Evolutionary conservation across 2,888 invertebrate species (phyloP).

Genomic region (Chesias legatella): DNA sequence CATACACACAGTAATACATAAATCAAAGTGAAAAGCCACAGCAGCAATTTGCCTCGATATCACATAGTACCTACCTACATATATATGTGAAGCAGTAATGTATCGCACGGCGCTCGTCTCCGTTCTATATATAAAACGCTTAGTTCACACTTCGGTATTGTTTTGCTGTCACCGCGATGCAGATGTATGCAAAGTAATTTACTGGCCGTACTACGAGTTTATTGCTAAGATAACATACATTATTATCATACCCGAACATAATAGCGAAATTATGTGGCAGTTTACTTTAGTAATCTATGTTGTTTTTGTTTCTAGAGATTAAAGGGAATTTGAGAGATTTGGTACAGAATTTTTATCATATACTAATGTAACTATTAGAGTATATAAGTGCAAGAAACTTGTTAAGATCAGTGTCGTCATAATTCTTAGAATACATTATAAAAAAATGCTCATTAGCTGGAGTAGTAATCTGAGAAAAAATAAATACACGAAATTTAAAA

Average conservation of each 20-base stretch:
- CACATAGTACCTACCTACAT: too few species aligned
- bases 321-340: too few species aligned
- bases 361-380: too few species aligned
- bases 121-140: slow-evolving; percentile 47
- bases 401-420: too few species aligned
- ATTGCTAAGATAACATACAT: not conserved
- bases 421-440: too few species aligned
- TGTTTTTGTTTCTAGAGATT: too few species aligned
- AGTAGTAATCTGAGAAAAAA: too few species aligned
- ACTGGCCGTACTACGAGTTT: slow-evolving; percentile 15
- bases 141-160: slow-evolving; percentile 42
- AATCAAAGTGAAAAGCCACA: slow-evolving; percentile 26
- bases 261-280: not conserved
- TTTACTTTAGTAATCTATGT: too few species aligned
- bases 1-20: slow-evolving; percentile 19
- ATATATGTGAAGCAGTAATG: slow-evolving; percentile 15
- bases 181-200: slow-evolving; percentile 35
- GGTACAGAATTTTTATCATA: too few species aligned
- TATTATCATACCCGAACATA: not conserved
- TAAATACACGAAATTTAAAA: too few species aligned
- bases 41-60: slow-evolving; percentile 26
- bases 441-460: too few species aligned
- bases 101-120: slow-evolving; percentile 33
- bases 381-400: too few species aligned
- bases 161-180: slow-evolving; percentile 34